phyloP scores from a whole-genome alignment of 2,113 vertebrate species.

The Orientallactaga bullata region DNA sequence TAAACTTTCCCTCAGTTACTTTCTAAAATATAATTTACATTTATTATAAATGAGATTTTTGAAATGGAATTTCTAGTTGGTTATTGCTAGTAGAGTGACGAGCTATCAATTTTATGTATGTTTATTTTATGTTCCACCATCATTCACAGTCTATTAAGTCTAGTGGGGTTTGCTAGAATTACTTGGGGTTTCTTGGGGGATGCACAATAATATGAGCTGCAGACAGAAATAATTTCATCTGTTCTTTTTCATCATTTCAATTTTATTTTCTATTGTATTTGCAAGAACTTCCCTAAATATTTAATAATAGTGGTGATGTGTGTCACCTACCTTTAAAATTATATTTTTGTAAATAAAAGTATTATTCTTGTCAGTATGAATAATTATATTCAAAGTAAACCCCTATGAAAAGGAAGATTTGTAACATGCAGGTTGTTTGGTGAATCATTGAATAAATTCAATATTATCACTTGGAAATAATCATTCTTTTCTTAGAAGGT shows the following conservation, averaged over 20 bases:
- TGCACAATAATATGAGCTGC: background rate
- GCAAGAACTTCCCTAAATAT: background rate
- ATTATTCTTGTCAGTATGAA: slow-evolving; percentile 2
- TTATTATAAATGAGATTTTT: background rate
- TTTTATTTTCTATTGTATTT: slow-evolving; percentile 53
- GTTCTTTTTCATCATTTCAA: slow-evolving; percentile 18
- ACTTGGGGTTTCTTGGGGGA: background rate
- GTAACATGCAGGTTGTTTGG: background rate
- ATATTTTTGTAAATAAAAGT: slow-evolving; percentile 42
- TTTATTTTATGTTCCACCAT: background rate
- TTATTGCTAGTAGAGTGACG: slow-evolving; percentile 2
- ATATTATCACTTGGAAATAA: background rate
- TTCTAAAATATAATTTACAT: slow-evolving; percentile 9
- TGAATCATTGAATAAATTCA: slow-evolving; percentile 25
- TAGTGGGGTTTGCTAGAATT: slow-evolving; percentile 22
- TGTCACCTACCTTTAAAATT: slow-evolving; percentile 32
- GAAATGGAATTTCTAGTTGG: background rate
- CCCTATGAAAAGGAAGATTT: background rate
- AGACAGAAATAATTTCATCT: slow-evolving; percentile 28
- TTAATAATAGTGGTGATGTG: slow-evolving; percentile 26
- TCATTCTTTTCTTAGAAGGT: background rate
- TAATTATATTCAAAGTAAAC: background rate
- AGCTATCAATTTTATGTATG: background rate
- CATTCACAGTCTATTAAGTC: slow-evolving; percentile 12
- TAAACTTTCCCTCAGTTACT: background rate